phyloP scores from a whole-genome alignment of 2,113 vertebrate species.

The Passer domesticus region DNA sequence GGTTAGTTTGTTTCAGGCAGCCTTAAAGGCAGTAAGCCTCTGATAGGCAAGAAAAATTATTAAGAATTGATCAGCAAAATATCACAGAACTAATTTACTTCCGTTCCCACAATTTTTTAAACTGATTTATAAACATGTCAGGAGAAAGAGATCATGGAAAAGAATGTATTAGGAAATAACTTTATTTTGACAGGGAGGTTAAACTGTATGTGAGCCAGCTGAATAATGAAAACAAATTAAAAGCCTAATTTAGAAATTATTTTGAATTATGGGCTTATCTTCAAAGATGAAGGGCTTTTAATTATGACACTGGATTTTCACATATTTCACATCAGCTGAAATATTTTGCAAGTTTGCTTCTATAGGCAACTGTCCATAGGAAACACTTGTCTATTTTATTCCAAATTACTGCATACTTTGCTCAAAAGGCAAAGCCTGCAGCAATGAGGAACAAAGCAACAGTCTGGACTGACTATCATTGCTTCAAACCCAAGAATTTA shows the following conservation, averaged over 20 bases:
- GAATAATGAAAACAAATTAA: slow-evolving; percentile 71
- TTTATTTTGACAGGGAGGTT: slow-evolving; percentile 58
- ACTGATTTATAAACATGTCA: slow-evolving; percentile 65
- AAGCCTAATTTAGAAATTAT: slow-evolving; percentile 66
- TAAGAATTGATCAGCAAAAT: slow-evolving; percentile 55
- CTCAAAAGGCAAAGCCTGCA: not conserved
- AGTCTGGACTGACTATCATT: not conserved
- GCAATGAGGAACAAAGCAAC: not conserved
- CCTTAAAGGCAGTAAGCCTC: slow-evolving; percentile 31
- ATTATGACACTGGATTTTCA: slow-evolving; percentile 13
- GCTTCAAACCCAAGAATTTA: not conserved
- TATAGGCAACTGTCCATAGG: not conserved
- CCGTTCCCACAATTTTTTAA: slow-evolving; percentile 50
- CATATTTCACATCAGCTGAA: not conserved
- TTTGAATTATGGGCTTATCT: slow-evolving; percentile 64
- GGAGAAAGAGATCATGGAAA: slow-evolving; percentile 44
- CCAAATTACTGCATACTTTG: not conserved
- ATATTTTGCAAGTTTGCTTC: slow-evolving; percentile 1
- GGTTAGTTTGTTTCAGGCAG: slow-evolving; percentile 21
- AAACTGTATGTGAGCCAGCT: slow-evolving; percentile 44
- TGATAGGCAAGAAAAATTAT: slow-evolving; percentile 32
- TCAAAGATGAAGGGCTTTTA: slow-evolving; percentile 26
- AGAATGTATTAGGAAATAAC: slow-evolving; percentile 50
- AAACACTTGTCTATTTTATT: not conserved
- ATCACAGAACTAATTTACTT: slow-evolving; percentile 49